Evolutionary conservation across 2,888 invertebrate genomes (phyloP).

Genomic region (Margaritifera margaritifera): DNA sequence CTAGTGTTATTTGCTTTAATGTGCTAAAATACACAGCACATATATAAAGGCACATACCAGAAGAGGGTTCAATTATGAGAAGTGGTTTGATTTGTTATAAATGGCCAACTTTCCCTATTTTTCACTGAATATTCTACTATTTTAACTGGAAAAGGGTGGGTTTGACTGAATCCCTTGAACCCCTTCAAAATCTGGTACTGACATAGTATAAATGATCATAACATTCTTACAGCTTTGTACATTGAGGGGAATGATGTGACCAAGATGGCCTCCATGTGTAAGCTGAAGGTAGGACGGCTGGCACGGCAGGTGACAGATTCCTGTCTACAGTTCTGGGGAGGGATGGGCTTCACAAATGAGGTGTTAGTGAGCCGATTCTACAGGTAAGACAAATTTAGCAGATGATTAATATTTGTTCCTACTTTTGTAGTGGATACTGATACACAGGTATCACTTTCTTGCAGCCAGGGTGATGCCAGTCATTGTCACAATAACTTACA

Average conservation of each 20-base stretch:
- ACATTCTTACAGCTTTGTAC: constrained; percentile 65
- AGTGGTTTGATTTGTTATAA: neutral
- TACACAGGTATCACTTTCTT: no score
- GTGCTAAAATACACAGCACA: no score
- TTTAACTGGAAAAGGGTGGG: constrained; percentile 4
- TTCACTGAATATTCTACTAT: neutral
- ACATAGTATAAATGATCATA: neutral
- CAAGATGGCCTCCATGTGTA: constrained; percentile 76
- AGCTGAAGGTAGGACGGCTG: constrained; percentile 76
- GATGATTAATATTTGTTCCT: no score
- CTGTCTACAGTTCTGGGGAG: constrained; percentile 78
- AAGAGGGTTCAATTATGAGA: no score
- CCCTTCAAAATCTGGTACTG: neutral
- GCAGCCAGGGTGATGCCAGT: no score
- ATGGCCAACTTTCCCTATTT: no score
- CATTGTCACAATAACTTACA: no score
- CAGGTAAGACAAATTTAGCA: constrained; percentile 52
- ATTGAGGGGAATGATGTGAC: constrained; percentile 75
- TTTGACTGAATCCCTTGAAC: neutral
- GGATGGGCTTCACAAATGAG: constrained; percentile 76
- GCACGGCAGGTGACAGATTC: constrained; percentile 74
- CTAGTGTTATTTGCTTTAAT: no score
- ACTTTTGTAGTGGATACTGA: no score
- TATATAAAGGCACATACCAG: no score
- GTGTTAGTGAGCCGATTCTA: constrained; percentile 71